These are phyloP conservation scores for Toxonevra muliebris DNA, from an alignment of 2,888 invertebrate genomes.

Conservation along the genomic window DNA sequence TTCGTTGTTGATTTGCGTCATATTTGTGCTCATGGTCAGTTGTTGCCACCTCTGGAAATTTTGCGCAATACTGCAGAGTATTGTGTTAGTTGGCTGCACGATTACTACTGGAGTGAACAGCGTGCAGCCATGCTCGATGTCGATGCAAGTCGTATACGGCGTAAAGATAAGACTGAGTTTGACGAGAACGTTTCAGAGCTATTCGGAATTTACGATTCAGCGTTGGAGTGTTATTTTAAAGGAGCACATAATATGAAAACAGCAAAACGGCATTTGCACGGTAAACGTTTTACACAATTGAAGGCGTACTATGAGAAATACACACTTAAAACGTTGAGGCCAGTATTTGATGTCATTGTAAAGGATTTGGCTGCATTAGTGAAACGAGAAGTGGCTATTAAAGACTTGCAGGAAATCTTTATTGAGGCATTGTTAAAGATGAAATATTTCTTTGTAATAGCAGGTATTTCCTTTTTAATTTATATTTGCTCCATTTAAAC, in stretches of 20 bases:
- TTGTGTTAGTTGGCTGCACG: constrained; percentile 60
- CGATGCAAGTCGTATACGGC: constrained; percentile 49
- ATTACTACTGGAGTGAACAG: constrained; percentile 60
- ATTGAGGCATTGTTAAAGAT: constrained; percentile 52
- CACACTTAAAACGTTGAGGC: constrained; percentile 38
- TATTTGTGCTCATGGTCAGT: constrained; percentile 62
- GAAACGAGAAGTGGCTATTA: constrained; percentile 47
- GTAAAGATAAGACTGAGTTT: constrained; percentile 50
- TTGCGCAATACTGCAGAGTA: constrained; percentile 53
- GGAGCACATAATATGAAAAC: constrained; percentile 50
- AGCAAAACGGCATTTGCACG: constrained; percentile 48
- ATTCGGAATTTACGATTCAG: constrained; percentile 55
- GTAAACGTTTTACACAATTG: constrained; percentile 48
- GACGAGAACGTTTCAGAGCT: constrained; percentile 47
- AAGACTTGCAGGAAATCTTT: constrained; percentile 51
- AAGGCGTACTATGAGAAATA: constrained; percentile 45
- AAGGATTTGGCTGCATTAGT: constrained; percentile 44
- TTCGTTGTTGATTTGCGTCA: constrained; percentile 64
- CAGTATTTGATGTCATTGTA: constrained; percentile 40
- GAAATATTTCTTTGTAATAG: constrained; percentile 55
- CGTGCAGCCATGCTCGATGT: constrained; percentile 50
- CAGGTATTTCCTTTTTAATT: constrained; percentile 35
- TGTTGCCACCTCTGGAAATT: constrained; percentile 55
- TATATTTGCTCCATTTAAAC: background rate
- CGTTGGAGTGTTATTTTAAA: constrained; percentile 48